Evolutionary conservation across 2,888 invertebrate genomes (phyloP).

Genomic region (Sarcophaga carnaria): DNA sequence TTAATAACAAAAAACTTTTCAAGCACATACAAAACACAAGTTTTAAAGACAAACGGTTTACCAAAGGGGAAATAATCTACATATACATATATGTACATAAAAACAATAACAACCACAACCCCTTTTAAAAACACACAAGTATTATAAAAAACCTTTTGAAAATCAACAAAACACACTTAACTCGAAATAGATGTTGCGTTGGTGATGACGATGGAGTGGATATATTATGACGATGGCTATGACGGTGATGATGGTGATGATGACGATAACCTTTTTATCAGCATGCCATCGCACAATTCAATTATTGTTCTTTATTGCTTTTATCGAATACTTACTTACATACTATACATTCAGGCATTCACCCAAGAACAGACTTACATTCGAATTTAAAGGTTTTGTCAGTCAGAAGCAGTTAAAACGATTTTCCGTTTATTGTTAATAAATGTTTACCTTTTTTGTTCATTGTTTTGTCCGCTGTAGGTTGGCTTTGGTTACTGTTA

Average conservation of each 20-base stretch:
- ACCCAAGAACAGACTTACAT: neutral
- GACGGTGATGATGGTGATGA: conserved; percentile 23
- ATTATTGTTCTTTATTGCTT: conserved; percentile 52
- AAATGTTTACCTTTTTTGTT: conserved; percentile 2
- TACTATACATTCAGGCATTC: conserved; percentile 1
- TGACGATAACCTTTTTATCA: conserved; percentile 59
- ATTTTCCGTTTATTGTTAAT: conserved; percentile 37
- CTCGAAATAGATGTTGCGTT: conserved; percentile 47
- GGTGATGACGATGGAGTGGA: conserved; percentile 19
- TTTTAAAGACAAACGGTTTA: too few species aligned
- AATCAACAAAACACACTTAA: conserved; percentile 42
- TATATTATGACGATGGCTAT: conserved; percentile 2
- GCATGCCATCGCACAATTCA: conserved; percentile 62
- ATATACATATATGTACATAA: conserved; percentile 23
- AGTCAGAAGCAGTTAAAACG: conserved; percentile 33
- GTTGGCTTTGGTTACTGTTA: too few species aligned
- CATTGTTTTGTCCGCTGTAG: neutral
- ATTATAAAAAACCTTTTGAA: conserved; percentile 36
- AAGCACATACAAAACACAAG: too few species aligned
- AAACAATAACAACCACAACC: conserved; percentile 28
- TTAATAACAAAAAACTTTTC: too few species aligned
- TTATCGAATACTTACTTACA: neutral
- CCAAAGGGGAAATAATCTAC: conserved; percentile 23
- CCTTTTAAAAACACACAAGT: conserved; percentile 27
- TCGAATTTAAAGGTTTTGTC: conserved; percentile 17